Evolutionary conservation across 2,888 invertebrate genomes (phyloP), one percentile per base, ranked within the genome.

Genomic region (Pollenia angustigena): DNA sequence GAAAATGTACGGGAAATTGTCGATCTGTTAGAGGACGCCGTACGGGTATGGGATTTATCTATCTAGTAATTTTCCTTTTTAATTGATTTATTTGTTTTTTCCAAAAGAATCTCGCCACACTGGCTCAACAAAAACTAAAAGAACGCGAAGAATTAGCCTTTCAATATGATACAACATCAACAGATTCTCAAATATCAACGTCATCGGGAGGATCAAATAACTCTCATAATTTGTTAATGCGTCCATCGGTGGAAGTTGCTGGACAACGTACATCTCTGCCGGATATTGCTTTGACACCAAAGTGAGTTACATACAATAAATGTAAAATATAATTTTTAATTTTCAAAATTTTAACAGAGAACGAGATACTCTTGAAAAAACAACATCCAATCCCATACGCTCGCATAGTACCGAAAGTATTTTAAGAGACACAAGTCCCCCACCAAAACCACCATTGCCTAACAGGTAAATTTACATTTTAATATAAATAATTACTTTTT

Each of bases 391-490:
- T 91, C 95, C 95, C 84, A 96, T 97, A 87, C 95, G 96, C 88
- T 97, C 97, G 74, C 97, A 97, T 92, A 97, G 97, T 90, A 96
- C 97, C 7, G 97, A 97, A 93, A 97, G 97, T 54, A 96, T 97
- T 90, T 94, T 97, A 90, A 94, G 95, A 91, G 95, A 95, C 91
- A 94, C 96, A 88, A 95, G 95, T 93, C 97, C 97, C 85, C 97
- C 97, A 83, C 97, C 98, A 12, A 98, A 98, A 94, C 98, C 98
- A 69, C 98, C 98, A 75, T 94, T 98, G 90, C 97, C 98, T 81
- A 96, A 95, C 90, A 95, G 96, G 96, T 96, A 93, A 92, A 66
- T 85, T 50, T 46, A n/a, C n/a, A 1, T 11, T 23, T 11, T 9
- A 46, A 56, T 54, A 52, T 32, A 42, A 16, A 52, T 32, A 42